Evolutionary conservation across 2,888 invertebrate genomes (phyloP), one percentile per base, ranked within the genome.

Genomic region (Eubasilissa splendida): DNA sequence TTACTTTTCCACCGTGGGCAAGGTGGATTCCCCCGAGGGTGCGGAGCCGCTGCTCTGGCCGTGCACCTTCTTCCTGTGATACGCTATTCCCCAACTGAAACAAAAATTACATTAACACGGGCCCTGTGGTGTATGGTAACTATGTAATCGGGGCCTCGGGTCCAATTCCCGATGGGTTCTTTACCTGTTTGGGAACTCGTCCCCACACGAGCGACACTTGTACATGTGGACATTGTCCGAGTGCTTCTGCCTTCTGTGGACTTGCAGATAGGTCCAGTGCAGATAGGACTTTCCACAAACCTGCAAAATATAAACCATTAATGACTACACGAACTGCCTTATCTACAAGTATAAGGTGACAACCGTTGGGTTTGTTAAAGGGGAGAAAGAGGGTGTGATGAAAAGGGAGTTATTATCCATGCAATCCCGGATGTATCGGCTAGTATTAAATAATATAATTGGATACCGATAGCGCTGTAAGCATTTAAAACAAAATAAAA

Each of bases 241-340:
- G 80, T 91, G 91, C 56, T 91, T 91, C 88, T 90, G 90, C 0
- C 90, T 86, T 0, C 90, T 85, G 78, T 91, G 91, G 0, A 91
- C 90, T 85, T 90, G 91, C 0, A 91, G 85, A 77, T 91, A 91
- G 0, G 91, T 91, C 91, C 91, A 91, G 84, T 91, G 91, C 0
- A 91, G 85, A 84, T 90, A 91, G 0, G 91, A 90, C 0, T 90
- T 88, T 0, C 89, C 89, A 82, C 91, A 91, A 73, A 90, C 88
- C 90, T 91, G 85, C 4, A 63, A 63, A 33, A 22, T 2, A 12
- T 14, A 12, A 59, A 7, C 7, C 5, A 31, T 22, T 50, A 76
- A 63, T 60, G 14, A 52, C 14, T 42, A n/a, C 52, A 59, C 12
- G 0, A 8, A 14, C 14, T 56, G 12, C 12, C 14, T 8, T 2